Percentiles rank a stretch among this genome's conserved stretches.
Conservation (phyloP, 2,797 vertebrate genomes). For the Argyrosomus regius region DNA sequence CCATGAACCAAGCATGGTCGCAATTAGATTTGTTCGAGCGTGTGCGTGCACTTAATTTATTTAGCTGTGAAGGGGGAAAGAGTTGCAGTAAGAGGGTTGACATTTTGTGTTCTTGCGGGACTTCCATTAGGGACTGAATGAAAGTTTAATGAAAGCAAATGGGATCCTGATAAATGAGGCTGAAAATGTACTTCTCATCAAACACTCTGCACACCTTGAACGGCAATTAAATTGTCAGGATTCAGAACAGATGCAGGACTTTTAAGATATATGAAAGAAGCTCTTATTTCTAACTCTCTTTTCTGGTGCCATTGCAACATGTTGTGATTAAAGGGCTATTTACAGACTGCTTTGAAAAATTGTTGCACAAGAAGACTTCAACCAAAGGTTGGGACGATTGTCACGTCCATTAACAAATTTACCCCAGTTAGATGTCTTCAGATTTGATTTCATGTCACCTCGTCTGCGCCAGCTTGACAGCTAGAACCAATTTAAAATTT, state of each 20-base stretch:
- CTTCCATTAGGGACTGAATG: conserved; percentile 31
- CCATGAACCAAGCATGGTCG: conserved; percentile 19
- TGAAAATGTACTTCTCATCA: conserved; percentile 25
- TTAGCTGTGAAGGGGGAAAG: conserved; percentile 8
- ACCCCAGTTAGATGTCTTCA: neutral
- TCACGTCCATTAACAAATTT: neutral
- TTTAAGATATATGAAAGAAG: neutral
- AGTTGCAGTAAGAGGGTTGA: neutral
- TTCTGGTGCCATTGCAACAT: neutral
- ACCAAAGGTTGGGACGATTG: neutral
- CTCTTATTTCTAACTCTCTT: neutral
- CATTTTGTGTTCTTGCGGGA: conserved; percentile 21
- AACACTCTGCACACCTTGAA: neutral
- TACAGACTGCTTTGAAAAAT: neutral
- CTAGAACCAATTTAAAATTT: neutral
- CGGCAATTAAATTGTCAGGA: neutral
- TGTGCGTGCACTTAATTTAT: conserved; percentile 25
- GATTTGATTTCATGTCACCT: neutral
- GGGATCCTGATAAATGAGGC: conserved; percentile 8
- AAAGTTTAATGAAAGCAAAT: conserved; percentile 39
- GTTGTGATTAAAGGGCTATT: conserved; percentile 2
- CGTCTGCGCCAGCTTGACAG: neutral
- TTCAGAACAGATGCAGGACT: conserved; percentile 2
- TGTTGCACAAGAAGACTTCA: neutral
- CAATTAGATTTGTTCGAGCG: conserved; percentile 37